A percentile compares a stretch with the other conserved stretches of the same genome.
phyloP scores from a whole-genome alignment of 2,888 invertebrate species.

The Caenorhabditis wallacei region DNA sequence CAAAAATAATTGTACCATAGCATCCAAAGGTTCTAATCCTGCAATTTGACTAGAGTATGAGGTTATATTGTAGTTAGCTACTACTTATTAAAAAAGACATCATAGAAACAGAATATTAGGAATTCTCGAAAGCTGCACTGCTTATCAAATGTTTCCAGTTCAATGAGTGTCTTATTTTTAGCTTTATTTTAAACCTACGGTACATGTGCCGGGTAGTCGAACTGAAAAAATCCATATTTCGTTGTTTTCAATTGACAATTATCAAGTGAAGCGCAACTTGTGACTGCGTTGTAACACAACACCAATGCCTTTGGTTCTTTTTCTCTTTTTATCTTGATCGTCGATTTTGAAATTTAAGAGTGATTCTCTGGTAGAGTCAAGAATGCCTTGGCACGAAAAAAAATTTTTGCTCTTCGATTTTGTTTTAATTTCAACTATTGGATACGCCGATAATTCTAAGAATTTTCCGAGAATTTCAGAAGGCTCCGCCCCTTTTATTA shows the following conservation, averaged over 20 bases:
- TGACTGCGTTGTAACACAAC: constrained; percentile 50
- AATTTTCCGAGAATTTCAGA: too few species aligned
- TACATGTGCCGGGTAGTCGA: too few species aligned
- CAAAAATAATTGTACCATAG: neutral
- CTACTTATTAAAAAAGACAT: neutral
- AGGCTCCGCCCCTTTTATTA: too few species aligned
- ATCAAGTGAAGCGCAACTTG: constrained; percentile 43
- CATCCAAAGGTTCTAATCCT: too few species aligned
- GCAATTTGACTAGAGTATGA: too few species aligned
- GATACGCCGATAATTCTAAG: too few species aligned
- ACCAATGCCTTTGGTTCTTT: constrained; percentile 14
- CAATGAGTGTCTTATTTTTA: neutral
- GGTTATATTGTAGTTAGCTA: neutral
- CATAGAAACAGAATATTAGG: neutral
- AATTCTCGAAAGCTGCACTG: neutral
- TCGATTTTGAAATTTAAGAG: constrained; percentile 9
- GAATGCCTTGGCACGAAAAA: too few species aligned
- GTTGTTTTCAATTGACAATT: constrained; percentile 16
- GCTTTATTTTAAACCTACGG: neutral
- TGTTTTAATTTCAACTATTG: too few species aligned
- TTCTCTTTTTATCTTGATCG: constrained; percentile 13
- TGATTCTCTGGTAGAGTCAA: too few species aligned
- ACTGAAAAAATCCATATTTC: neutral
- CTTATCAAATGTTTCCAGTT: constrained; percentile 18
- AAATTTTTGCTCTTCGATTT: too few species aligned